Base-by-base conservation (phyloP, 2,888 invertebrate species). In the Zonitis immaculata region DNA sequence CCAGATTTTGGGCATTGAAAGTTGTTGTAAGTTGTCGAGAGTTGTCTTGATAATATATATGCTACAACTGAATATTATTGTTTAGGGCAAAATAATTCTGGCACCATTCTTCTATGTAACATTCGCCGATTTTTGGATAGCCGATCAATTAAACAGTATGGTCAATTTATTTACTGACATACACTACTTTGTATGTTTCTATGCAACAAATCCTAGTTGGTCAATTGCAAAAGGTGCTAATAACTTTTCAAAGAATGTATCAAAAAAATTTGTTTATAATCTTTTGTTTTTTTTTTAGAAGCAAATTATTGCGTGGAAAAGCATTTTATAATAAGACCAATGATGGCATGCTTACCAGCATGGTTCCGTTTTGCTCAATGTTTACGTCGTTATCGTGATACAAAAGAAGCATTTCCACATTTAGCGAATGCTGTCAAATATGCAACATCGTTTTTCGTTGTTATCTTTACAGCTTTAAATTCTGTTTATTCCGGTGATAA, bases 351-450 rank as follows among this genome's bases (percentile, higher is more conserved):
- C 65, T 78, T 99, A 18, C 99, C 99, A 0, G 97, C 98, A 0
- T 97, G 96, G 95, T 93, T 95, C 61, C 87, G 99, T 26, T 98
- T 99, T 78, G 94, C 95, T 49, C 98, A 99, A 75, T 99, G 98
- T 67, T 76, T 99, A 49, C 82, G 98, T 0, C 89, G 99, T 57
- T 99, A 96, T 77, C 81, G 93, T 1, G 99, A 99, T 77, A 92
- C 95, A 0, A 85, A 85, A 61, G 94, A 95, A 71, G 89, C 89
- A 1, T 95, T 95, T 78, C 96, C 97, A 0, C 99, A 99, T 80
- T 80, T 99, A 49, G 93, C 91, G 2, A 99, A 99, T 77, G 99
- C 99, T 2, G 95, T 93, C 51, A 99, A 99, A 78, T 99, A 99
- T 75, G 91, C 95, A 0, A 95, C 97, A 0, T 94, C 97, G 0